Evolutionary conservation across 2,113 vertebrate genomes (phyloP), one percentile per base, ranked within the genome.

Genomic region (Epinephelus moara): DNA sequence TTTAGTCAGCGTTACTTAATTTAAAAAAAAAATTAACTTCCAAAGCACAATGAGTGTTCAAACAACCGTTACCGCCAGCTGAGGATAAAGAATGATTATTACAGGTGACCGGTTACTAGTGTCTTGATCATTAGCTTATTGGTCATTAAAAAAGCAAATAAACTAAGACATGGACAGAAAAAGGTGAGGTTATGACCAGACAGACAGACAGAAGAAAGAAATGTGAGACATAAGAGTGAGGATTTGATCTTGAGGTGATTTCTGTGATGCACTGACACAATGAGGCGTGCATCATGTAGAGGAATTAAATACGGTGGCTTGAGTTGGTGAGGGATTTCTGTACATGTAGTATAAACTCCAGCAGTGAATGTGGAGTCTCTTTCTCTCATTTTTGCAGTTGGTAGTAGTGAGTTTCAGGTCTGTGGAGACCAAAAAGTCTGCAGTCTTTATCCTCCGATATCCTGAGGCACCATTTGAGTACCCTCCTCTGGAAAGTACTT

Each of bases 81-180:
- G 75, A 60, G 27, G 71, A 27, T 1, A 14, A 62, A 21, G 37
- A 30, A 56, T 23, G 69, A 67, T 27, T 45, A 30, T n/a, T 56
- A 62, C 67, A 60, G 67, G 19, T 0, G 47, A 57, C 19, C 37
- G 50, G 6, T 64, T 40, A 1, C n/a, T 90, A 88, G 89, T 79
- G 84, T 91, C 40, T 61, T 12, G 40, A 52, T 75, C 21, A 6
- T 72, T 89, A 91, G 89, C 89, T 90, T 90, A 90, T 89, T 40
- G 78, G 80, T 76, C 72, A 37, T 2, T 62, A 37, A 81, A 73
- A 56, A 7, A 27, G 21, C 13, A 66, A 76, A 47, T 25, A 49
- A 88, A 84, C 15, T 0, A 13, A 63, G 45, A 6, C 10, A 56
- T 56, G 33, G 53, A 74, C 6, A 71, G 64, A 68, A 60, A 47